Base-by-base conservation (phyloP, 2,888 invertebrate genomes). In the Glaucopsyche alexis region DNA sequence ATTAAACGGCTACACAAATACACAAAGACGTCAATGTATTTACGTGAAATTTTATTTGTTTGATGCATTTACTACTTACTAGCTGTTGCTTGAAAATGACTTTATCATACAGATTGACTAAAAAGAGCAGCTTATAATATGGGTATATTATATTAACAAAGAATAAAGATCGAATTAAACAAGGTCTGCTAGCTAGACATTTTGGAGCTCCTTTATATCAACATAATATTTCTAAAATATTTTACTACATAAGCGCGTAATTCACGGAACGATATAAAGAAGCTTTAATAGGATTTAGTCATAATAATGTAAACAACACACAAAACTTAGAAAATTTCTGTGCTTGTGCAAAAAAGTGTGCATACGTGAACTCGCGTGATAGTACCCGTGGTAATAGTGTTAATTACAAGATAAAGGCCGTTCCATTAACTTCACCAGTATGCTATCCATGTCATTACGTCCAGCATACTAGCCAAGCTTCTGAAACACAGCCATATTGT, bases 291-390 rank as follows among this genome's bases (percentile, higher is more conserved):
- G n/a, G 4, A 16, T 55, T 55, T 5, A 19, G 55, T 11, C 55
- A 42, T 42, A 42, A 42, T 42, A 42, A 42, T 42, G 42, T 7
- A 49, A 13, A 49, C 11, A 49, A 19, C 19, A 52, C 16, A 55
- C 16, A 55, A 55, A 55, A 19, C 2, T 19, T 19, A 42, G 7
- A 42, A 7, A 42, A 29, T 8, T 9, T 55, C 14, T 52, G 19
- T 55, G 55, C 16, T 55, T 16, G 55, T 55, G 19, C 19, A 55
- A 9, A 55, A 55, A 55, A 11, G 9, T 55, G 19, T 55, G 19
- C 55, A 55, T 19, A 55, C 19, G 55, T n/a, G n/a, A n/a, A n/a
- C n/a, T n/a, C n/a, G n/a, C n/a, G n/a, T 55, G 11, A 55, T 55
- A 55, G 55, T 52, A 16, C 52, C 52, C 5, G n/a, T 16, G 19